Conservation (phyloP, 2,888 invertebrate species). For the Epinotia nisella region DNA sequence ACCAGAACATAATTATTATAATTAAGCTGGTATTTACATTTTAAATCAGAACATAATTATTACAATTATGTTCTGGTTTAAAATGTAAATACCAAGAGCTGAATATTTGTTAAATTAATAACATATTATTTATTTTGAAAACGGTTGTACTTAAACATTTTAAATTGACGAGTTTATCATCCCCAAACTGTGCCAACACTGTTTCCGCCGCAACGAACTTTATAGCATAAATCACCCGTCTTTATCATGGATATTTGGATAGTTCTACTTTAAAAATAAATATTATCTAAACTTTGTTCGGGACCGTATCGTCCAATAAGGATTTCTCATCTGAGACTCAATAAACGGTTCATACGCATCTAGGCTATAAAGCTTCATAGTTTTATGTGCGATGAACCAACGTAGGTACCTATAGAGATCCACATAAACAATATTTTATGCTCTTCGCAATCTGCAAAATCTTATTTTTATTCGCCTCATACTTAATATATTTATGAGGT, state of each 20-base stretch:
- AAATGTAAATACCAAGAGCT: too few relatives aligned
- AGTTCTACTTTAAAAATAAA: conserved; percentile 41
- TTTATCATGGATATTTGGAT: conserved; percentile 24
- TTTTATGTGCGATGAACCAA: conserved; percentile 79
- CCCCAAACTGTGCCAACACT: too few relatives aligned
- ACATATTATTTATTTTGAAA: too few relatives aligned
- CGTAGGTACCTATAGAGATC: conserved; percentile 73
- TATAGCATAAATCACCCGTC: not conserved
- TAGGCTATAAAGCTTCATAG: conserved; percentile 62
- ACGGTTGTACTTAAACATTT: too few relatives aligned
- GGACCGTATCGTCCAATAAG: conserved; percentile 45
- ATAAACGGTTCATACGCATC: conserved; percentile 72
- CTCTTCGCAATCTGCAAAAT: conserved; percentile 75
- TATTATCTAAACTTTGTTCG: conserved; percentile 45
- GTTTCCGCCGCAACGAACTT: not conserved
- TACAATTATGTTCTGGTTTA: not conserved
- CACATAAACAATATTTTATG: conserved; percentile 82
- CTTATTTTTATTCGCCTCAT: conserved; percentile 70
- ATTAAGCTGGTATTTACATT: too few relatives aligned
- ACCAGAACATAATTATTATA: too few relatives aligned
- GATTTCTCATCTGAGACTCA: conserved; percentile 55
- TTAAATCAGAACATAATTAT: too few relatives aligned
- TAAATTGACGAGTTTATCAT: too few relatives aligned
- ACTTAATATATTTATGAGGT: conserved; percentile 39
- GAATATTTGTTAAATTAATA: too few relatives aligned